Evolutionary conservation across 2,113 vertebrate species (phyloP).

Genomic region (Saimiri boliviensis): DNA sequence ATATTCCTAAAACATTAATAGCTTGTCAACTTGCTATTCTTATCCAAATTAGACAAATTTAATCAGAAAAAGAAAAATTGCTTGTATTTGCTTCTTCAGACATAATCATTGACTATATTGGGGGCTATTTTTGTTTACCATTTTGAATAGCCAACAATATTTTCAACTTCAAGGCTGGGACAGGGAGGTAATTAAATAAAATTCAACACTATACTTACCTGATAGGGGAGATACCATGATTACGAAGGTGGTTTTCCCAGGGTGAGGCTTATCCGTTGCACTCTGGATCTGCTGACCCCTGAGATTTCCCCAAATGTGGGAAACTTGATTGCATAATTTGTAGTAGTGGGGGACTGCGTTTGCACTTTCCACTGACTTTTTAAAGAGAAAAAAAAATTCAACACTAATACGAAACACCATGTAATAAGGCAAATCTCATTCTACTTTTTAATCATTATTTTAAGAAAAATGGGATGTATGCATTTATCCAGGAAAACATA

Average conservation of each 20-base stretch:
- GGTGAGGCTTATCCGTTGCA: no score
- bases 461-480: background rate
- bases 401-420: background rate
- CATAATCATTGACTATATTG: background rate
- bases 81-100: background rate
- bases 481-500: background rate
- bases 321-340: no score
- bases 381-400: background rate
- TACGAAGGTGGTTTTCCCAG: no score
- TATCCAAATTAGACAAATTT: constrained; percentile 22
- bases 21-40: constrained; percentile 17
- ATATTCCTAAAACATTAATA: constrained; percentile 60
- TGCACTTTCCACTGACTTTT: no score
- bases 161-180: background rate
- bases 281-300: no score
- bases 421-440: background rate
- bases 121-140: background rate
- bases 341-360: no score
- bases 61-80: constrained; percentile 33
- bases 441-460: background rate
- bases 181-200: background rate
- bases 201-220: background rate
- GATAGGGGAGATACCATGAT: no score
- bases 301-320: no score
- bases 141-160: background rate